Evolutionary conservation across 2,888 invertebrate species (phyloP).

Genomic region (Podotricha telesiphe): DNA sequence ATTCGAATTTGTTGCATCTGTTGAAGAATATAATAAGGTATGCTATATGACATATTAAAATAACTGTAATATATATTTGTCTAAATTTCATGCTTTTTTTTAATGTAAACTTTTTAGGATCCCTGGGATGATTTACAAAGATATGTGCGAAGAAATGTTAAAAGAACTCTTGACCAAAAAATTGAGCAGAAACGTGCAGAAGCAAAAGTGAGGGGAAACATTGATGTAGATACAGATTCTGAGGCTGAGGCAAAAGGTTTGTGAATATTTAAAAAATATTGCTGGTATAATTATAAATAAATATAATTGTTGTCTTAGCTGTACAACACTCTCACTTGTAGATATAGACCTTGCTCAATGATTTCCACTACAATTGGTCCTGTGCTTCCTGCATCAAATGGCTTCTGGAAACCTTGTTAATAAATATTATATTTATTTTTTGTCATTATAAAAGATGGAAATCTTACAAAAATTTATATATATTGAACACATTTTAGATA

Average conservation of each 20-base stretch:
- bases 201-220: constrained; percentile 71
- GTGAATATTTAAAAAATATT: neutral
- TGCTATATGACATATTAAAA: neutral
- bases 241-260: constrained; percentile 63
- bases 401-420: too few relatives aligned
- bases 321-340: too few relatives aligned
- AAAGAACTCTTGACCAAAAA: constrained; percentile 92
- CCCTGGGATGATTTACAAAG: constrained; percentile 91
- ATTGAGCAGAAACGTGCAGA: constrained; percentile 84
- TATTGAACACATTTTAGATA: constrained; percentile 53
- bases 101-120: constrained; percentile 71
- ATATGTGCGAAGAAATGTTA: constrained; percentile 90
- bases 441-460: too few relatives aligned
- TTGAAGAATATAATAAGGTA: constrained; percentile 89
- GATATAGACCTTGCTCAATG: too few relatives aligned
- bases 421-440: too few relatives aligned
- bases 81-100: neutral
- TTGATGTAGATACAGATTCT: constrained; percentile 80
- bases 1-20: constrained; percentile 91
- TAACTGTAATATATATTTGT: too few relatives aligned
- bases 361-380: too few relatives aligned
- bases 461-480: constrained; percentile 9
- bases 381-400: too few relatives aligned
- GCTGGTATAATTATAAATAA: neutral
- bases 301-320: too few relatives aligned